These are phyloP conservation scores for Mico argentatus DNA, from an alignment of 2,797 vertebrate species.

Conservation along the genomic window DNA sequence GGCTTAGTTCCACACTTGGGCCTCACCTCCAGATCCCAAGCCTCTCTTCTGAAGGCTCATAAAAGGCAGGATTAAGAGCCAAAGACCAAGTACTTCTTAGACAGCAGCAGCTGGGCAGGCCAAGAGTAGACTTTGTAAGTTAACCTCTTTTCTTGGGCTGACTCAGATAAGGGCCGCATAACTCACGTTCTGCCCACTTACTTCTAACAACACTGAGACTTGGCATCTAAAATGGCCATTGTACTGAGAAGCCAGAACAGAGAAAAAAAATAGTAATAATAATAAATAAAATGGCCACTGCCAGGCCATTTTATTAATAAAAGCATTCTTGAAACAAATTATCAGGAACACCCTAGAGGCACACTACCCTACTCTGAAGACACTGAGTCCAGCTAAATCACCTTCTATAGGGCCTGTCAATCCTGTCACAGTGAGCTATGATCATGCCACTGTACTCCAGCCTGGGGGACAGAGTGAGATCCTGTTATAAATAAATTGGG, in stretches of 20 bases:
- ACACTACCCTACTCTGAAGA: not conserved
- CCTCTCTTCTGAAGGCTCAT: not conserved
- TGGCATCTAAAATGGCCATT: not conserved
- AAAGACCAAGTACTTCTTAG: not conserved
- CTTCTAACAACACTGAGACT: not conserved
- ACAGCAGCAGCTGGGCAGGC: not conserved
- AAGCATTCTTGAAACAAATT: constrained; percentile 2
- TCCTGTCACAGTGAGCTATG: not conserved
- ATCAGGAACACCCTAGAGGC: not conserved
- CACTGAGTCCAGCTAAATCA: not conserved
- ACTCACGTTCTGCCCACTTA: not conserved
- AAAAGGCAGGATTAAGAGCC: not conserved
- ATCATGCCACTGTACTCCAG: not conserved
- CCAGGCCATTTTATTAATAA: not conserved
- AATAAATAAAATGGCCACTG: not conserved
- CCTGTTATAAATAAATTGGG: not conserved
- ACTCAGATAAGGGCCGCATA: not conserved
- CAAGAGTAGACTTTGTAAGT: not conserved
- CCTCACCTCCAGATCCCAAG: not conserved
- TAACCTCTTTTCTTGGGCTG: not conserved
- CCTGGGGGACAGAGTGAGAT: not conserved
- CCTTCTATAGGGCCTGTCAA: not conserved
- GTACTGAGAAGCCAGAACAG: not conserved
- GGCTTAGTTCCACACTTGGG: not conserved
- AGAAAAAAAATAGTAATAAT: not conserved